A percentile compares a stretch with the other conserved stretches of the same genome.
Conservation (phyloP, 2,113 vertebrate genomes). For the Acrocephalus kingi region DNA sequence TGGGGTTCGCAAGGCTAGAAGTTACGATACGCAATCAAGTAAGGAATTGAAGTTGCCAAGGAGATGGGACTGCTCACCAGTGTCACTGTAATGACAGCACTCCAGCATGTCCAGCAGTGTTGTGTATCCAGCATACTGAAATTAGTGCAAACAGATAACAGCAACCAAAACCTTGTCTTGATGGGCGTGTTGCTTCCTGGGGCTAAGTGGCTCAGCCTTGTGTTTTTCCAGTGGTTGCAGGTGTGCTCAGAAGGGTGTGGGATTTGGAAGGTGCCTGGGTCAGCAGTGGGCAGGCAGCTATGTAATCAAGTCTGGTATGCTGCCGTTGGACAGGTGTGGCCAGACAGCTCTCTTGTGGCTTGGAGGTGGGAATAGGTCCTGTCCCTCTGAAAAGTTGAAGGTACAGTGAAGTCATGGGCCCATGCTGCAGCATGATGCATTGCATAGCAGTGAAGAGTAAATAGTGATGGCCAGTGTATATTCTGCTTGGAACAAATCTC, state of each 20-base stretch:
- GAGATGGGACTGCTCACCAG: neutral
- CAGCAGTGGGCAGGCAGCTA: neutral
- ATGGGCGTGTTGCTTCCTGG: neutral
- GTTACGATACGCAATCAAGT: neutral
- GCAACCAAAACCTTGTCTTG: neutral
- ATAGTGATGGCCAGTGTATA: neutral
- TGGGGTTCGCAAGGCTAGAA: neutral
- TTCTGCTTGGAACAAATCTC: neutral
- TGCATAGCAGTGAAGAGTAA: neutral
- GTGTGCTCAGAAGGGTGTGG: neutral
- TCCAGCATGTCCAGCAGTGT: neutral
- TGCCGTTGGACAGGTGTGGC: neutral
- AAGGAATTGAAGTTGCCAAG: neutral
- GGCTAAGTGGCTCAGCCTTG: neutral
- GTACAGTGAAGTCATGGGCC: neutral
- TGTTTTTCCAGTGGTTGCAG: neutral
- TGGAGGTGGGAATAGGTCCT: neutral
- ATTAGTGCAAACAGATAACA: neutral
- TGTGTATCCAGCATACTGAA: neutral
- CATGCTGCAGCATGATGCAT: rapidly evolving
- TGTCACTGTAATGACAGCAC: neutral
- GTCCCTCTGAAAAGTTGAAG: neutral
- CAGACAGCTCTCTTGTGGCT: neutral
- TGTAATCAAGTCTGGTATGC: neutral
- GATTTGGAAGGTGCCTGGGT: neutral